Conservation (phyloP, 2,797 vertebrate species). For the Paratrypauchen microcephalus region DNA sequence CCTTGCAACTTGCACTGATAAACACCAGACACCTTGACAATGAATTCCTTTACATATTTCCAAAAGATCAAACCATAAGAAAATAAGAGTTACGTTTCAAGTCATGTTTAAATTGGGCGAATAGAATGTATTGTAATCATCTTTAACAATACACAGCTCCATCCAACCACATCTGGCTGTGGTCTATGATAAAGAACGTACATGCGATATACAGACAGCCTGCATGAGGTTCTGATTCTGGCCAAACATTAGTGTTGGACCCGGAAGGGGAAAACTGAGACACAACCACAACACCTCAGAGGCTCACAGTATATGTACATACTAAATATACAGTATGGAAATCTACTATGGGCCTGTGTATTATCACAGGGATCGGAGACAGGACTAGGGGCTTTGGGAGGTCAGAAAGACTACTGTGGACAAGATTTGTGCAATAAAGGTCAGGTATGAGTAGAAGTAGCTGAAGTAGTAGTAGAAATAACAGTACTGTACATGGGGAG, state of each 20-base stretch:
- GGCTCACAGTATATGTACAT: background rate
- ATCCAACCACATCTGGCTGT: background rate
- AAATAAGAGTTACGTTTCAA: background rate
- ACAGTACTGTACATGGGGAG: no score
- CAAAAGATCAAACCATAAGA: background rate
- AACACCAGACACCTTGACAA: background rate
- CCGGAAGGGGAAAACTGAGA: constrained; percentile 1
- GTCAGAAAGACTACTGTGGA: background rate
- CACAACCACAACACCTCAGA: constrained; percentile 1
- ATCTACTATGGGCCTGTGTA: background rate
- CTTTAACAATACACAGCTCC: background rate
- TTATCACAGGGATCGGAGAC: background rate
- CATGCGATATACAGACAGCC: background rate
- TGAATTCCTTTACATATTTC: background rate
- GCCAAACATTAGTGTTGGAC: constrained; percentile 14
- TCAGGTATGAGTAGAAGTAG: background rate
- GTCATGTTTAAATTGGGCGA: background rate
- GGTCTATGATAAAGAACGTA: background rate
- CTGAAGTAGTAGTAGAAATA: background rate
- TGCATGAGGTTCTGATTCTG: constrained; percentile 1
- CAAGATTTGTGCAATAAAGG: background rate
- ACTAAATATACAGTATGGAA: constrained; percentile 4
- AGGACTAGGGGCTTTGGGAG: background rate
- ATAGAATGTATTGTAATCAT: background rate
- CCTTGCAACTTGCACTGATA: background rate